Conservation (phyloP, 2,888 invertebrate species). For the Cerastoderma edule region DNA sequence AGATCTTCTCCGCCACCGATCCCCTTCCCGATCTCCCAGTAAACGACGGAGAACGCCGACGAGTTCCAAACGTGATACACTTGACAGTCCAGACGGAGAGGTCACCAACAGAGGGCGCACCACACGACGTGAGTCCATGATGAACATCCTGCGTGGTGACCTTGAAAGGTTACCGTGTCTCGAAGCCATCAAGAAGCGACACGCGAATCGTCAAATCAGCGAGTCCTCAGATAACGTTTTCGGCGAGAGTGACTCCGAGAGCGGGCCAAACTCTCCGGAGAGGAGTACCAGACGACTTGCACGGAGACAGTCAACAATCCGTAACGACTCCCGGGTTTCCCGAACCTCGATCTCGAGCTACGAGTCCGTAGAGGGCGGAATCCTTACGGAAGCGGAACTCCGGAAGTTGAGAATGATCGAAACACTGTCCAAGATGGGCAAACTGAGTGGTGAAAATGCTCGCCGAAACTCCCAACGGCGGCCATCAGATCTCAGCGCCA, state of each 20-base stretch:
- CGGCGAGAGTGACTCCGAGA: constrained; percentile 5
- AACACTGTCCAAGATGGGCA: constrained; percentile 43
- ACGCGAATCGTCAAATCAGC: constrained; percentile 4
- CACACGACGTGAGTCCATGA: constrained; percentile 53
- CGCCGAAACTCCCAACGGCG: neutral
- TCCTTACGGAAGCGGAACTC: constrained; percentile 45
- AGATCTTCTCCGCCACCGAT: too few relatives aligned
- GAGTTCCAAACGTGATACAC: neutral
- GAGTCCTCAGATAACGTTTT: constrained; percentile 8
- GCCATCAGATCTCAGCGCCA: constrained; percentile 27
- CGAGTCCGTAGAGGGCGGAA: constrained; percentile 13
- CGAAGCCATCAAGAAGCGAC: constrained; percentile 26
- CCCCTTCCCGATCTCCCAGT: neutral
- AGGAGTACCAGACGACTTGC: neutral
- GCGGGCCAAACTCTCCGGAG: neutral
- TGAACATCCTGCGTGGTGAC: constrained; percentile 51
- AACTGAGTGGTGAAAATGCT: constrained; percentile 1
- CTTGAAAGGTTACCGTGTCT: constrained; percentile 51
- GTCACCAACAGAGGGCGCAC: constrained; percentile 3
- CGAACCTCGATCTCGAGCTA: constrained; percentile 28
- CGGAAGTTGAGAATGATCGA: constrained; percentile 48
- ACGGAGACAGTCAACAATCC: neutral
- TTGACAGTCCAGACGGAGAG: constrained; percentile 12
- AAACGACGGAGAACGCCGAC: constrained; percentile 1
- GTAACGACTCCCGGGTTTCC: constrained; percentile 2